These are phyloP conservation scores for Oryzias celebensis DNA, from an alignment of 2,113 vertebrate genomes.

Conservation along the genomic window DNA sequence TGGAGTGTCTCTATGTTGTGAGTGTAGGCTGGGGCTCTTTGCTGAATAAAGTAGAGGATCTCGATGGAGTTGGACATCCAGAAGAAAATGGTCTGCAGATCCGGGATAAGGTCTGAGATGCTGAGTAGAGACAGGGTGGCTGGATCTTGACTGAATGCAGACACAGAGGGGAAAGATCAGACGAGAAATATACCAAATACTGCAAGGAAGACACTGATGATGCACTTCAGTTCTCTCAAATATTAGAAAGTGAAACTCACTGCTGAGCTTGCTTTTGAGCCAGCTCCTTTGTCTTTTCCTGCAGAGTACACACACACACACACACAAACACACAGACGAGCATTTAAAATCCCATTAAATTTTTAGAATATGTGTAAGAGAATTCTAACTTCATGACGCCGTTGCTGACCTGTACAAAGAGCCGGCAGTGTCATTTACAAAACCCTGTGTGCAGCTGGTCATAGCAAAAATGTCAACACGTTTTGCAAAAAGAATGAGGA, in stretches of 20 bases:
- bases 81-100: constrained; percentile 92
- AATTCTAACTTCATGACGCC: constrained; percentile 12
- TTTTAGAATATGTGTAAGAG: constrained; percentile 65
- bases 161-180: constrained; percentile 3
- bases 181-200: constrained; percentile 17
- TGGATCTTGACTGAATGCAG: constrained; percentile 84
- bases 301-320: constrained; percentile 49
- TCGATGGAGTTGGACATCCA: constrained; percentile 98
- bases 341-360: constrained; percentile 76
- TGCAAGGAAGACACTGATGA: constrained; percentile 6
- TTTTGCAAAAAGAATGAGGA: no score
- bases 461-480: no score
- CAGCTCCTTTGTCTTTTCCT: constrained; percentile 96
- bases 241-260: constrained; percentile 82
- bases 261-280: constrained; percentile 96
- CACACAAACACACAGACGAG: constrained; percentile 37
- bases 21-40: constrained; percentile 88
- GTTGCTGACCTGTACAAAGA: constrained; percentile 34
- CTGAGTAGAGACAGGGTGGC: constrained; percentile 79
- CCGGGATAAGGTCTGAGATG: constrained; percentile 87
- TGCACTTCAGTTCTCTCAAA: constrained; percentile 13
- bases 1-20: constrained; percentile 88
- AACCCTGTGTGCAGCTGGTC: not conserved
- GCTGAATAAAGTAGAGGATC: constrained; percentile 93
- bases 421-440: constrained; percentile 32